phyloP scores from a whole-genome alignment of 2,888 invertebrate genomes.

The Volucella bombylans region DNA sequence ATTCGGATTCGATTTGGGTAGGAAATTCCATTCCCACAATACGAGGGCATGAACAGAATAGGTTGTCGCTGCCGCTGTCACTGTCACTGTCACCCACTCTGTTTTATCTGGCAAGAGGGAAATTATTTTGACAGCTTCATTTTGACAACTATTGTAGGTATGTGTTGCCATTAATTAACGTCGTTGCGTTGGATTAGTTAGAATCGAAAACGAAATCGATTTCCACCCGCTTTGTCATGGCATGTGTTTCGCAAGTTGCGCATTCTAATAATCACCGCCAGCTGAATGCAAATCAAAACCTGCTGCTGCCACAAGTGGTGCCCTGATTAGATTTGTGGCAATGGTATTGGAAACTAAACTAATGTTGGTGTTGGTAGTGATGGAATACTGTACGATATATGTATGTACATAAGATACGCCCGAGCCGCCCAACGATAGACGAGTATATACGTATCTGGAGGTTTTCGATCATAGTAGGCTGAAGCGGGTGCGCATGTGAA shows the following conservation, averaged over 20 bases:
- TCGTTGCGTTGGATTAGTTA: conserved; percentile 26
- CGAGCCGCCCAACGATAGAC: not conserved
- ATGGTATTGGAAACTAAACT: not conserved
- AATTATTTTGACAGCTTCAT: not conserved
- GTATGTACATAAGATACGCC: not conserved
- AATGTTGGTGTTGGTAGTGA: conserved; percentile 1
- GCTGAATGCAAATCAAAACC: conserved; percentile 72
- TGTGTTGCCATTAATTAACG: conserved; percentile 46
- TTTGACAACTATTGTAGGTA: conserved; percentile 11
- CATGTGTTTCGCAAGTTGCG: conserved; percentile 47
- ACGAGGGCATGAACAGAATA: not conserved
- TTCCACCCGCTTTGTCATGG: conserved; percentile 44
- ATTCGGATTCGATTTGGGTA: not conserved
- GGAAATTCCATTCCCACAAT: conserved; percentile 59
- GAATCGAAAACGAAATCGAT: conserved; percentile 49
- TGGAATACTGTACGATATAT: conserved; percentile 13
- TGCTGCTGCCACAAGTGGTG: conserved; percentile 65
- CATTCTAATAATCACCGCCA: conserved; percentile 69
- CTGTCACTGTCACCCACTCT: conserved; percentile 49
- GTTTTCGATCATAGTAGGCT: conserved; percentile 49
- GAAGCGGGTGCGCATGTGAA: conserved; percentile 63
- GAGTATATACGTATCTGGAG: conserved; percentile 5
- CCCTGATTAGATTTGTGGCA: conserved; percentile 47
- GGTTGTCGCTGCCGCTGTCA: not conserved
- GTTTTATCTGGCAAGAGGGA: conserved; percentile 40